A percentile compares a stretch with the other conserved stretches of the same genome.
These are phyloP conservation scores for Lytechinus pictus DNA, from an alignment of 35 echinoderm and acorn worm genomes.

Conservation along the genomic window DNA sequence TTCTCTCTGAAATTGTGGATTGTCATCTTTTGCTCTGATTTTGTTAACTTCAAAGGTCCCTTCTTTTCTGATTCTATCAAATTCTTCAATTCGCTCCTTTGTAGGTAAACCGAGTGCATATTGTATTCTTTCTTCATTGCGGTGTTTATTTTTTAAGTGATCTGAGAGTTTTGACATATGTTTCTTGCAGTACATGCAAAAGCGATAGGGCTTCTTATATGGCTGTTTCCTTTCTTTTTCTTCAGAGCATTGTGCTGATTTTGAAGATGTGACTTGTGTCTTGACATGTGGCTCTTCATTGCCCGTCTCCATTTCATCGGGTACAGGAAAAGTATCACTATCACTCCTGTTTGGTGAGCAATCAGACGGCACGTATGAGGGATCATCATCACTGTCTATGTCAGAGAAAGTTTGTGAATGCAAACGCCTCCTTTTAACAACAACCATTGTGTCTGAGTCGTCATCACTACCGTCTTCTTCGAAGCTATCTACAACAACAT, in stretches of 20 bases:
- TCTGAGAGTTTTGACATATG: neutral
- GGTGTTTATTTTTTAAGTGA: neutral
- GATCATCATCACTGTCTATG: neutral
- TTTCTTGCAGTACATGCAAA: neutral
- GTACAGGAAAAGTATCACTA: neutral
- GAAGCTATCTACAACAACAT: no score
- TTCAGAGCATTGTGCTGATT: no score
- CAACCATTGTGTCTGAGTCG: neutral
- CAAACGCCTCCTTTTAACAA: neutral
- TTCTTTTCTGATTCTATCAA: neutral
- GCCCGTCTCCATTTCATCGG: neutral
- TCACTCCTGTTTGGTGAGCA: neutral
- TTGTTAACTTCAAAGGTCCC: slow-evolving; percentile 17
- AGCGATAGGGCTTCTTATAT: neutral
- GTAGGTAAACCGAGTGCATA: neutral
- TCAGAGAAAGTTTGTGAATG: neutral
- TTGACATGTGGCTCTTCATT: neutral
- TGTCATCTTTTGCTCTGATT: neutral
- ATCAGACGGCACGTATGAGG: neutral
- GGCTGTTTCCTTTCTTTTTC: neutral
- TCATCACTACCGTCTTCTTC: neutral
- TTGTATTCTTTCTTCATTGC: neutral
- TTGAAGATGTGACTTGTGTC: no score
- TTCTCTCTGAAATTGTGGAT: neutral
- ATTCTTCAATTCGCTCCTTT: neutral